Conservation (phyloP, 2,888 invertebrate genomes). For the Lottia scabra region DNA sequence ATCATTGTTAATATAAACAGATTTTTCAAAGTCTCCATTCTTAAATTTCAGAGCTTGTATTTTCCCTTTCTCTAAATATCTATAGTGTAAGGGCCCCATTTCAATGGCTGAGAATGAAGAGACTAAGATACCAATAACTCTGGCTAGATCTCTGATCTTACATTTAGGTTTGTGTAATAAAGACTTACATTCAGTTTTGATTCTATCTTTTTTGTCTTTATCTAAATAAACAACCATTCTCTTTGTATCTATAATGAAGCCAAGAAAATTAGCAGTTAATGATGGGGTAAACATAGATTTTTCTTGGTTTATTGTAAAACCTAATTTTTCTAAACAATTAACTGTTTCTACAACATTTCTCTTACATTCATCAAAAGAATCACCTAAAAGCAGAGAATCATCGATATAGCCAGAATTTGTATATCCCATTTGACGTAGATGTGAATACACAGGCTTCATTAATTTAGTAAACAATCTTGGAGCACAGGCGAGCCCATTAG, state of each 20-base stretch:
- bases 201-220: not conserved
- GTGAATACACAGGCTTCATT: not conserved
- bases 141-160: not conserved
- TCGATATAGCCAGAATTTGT: not conserved
- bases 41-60: not conserved
- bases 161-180: not conserved
- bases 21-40: not conserved
- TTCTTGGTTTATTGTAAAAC: not conserved
- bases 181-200: not conserved
- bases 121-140: not conserved
- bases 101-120: not conserved
- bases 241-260: not conserved
- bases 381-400: not conserved
- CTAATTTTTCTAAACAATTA: not conserved
- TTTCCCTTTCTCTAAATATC: not conserved
- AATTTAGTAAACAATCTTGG: constrained; percentile 3
- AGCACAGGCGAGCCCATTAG: not conserved
- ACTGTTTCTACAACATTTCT: not conserved
- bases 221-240: not conserved
- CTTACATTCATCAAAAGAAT: not conserved
- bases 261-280: not conserved
- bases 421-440: not conserved
- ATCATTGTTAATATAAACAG: not conserved
- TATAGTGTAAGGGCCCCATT: not conserved
- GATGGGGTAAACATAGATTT: not conserved